phyloP scores from a whole-genome alignment of 2,113 vertebrate genomes.

The Cyanoramphus novaezelandiae region DNA sequence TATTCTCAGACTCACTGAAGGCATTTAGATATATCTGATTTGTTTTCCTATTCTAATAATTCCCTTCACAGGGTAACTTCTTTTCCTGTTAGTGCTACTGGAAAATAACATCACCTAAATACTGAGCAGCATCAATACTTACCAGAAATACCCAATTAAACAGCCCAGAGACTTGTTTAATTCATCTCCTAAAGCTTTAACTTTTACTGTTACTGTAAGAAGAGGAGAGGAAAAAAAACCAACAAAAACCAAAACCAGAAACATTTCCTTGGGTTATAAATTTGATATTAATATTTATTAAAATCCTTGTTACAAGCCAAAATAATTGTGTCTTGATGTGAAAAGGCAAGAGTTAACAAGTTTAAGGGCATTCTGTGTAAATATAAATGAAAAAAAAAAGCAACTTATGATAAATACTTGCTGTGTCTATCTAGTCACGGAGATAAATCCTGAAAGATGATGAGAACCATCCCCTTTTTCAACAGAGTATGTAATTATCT shows the following conservation, averaged over 20 bases:
- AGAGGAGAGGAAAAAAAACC: neutral
- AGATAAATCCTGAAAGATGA: slow-evolving; percentile 14
- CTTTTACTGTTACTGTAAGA: neutral
- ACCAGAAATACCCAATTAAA: neutral
- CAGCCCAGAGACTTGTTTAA: neutral
- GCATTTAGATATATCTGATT: neutral
- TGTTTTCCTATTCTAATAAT: neutral
- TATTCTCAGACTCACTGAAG: neutral
- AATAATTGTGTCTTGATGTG: neutral
- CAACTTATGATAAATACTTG: neutral
- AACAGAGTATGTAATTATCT: slow-evolving; percentile 14
- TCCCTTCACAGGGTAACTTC: neutral
- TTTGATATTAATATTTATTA: neutral
- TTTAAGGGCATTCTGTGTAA: neutral
- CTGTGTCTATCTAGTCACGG: neutral
- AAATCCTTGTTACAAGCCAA: neutral
- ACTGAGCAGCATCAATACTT: neutral
- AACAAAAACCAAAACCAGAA: fast-evolving
- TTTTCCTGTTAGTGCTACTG: neutral
- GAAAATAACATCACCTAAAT: neutral
- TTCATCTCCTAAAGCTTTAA: neutral
- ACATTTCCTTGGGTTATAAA: neutral
- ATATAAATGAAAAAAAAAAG: neutral
- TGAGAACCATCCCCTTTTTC: neutral
- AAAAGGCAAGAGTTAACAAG: neutral